These are phyloP conservation scores for Syngnathus rostellatus DNA, from an alignment of 2,797 vertebrate species.

Conservation along the genomic window DNA sequence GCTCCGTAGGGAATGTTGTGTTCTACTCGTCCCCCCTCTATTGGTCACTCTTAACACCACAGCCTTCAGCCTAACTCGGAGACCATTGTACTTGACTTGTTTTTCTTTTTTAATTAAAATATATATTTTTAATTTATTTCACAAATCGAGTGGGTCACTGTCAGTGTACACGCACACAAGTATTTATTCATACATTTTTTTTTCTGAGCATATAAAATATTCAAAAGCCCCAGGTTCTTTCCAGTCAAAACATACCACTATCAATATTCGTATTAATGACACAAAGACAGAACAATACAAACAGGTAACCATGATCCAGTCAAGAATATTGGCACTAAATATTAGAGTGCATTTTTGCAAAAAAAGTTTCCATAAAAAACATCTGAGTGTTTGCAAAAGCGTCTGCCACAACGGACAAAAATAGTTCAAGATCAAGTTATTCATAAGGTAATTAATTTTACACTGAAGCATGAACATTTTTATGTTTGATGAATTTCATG, in stretches of 20 bases:
- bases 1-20: neutral
- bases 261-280: neutral
- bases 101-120: slow-evolving; percentile 15
- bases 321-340: neutral
- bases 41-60: slow-evolving; percentile 24
- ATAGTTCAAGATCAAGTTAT: too few species aligned
- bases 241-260: neutral
- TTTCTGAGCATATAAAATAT: slow-evolving; percentile 36
- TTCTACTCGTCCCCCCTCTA: slow-evolving; percentile 45
- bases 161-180: slow-evolving; percentile 38
- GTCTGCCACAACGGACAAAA: too few species aligned
- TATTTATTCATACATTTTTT: slow-evolving; percentile 2
- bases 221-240: slow-evolving; percentile 16
- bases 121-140: slow-evolving; percentile 55
- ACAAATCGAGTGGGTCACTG: slow-evolving; percentile 44
- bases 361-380: too few species aligned
- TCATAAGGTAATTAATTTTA: too few species aligned
- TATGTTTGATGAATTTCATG: too few species aligned
- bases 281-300: neutral
- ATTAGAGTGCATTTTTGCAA: too few species aligned
- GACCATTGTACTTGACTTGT: slow-evolving; percentile 13
- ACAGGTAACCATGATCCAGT: neutral
- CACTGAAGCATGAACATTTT: too few species aligned
- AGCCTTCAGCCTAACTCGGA: neutral
- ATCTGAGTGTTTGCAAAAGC: too few species aligned